Base-by-base conservation (phyloP, 1,140 invertebrate genomes). In the Drosophila tani region DNA sequence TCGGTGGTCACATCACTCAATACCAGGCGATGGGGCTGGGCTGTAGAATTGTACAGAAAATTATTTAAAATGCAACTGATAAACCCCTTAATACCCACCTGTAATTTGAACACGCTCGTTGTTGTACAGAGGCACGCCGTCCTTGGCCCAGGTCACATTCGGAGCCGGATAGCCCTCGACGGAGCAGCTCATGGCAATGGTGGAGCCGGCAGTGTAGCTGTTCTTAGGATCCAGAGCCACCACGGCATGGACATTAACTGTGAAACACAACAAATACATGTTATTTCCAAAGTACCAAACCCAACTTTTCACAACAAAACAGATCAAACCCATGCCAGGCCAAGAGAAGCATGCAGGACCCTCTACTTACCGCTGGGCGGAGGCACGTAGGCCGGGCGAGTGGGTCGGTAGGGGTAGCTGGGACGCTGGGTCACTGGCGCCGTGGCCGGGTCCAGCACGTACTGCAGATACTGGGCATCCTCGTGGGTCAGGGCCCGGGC, bases 81-180 rank as follows among this genome's bases (percentile, higher is more conserved):
- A 5, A 11, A 14, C 0, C 4, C 6, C 19, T 1, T 1, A 3
- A 17, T 2, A 65, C 71, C 74, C 50, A 92, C 91, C 38, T 59
- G 75, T 91, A 8, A 92, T 91, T 66, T 91, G 86, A n/a, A 92
- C 68, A 5, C 86, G 91, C 12, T 86, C 70, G 19, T 66, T 79
- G 24, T 67, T 57, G 21, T 82, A 53, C 14, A 93, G 32, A 4
- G 92, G 93, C 38, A 93, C 85, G 45, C 95, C 94, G 87, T 97
- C 95, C 93, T 97, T 97, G 82, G 95, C 96, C 97, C 97, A 98
- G 43, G 94, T 93, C 0, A 97, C 95, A 63, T 94, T 93, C 5
- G 97, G 96, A 41, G 93, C 92, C 1, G 97, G 97, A 93, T 96
- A 96, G 4, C 97, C 97, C 55, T 96, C 95, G 12, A 96, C 96